These are phyloP conservation scores for Malurus alboscapulatus DNA, from an alignment of 2,113 vertebrate genomes.

Conservation along the genomic window DNA sequence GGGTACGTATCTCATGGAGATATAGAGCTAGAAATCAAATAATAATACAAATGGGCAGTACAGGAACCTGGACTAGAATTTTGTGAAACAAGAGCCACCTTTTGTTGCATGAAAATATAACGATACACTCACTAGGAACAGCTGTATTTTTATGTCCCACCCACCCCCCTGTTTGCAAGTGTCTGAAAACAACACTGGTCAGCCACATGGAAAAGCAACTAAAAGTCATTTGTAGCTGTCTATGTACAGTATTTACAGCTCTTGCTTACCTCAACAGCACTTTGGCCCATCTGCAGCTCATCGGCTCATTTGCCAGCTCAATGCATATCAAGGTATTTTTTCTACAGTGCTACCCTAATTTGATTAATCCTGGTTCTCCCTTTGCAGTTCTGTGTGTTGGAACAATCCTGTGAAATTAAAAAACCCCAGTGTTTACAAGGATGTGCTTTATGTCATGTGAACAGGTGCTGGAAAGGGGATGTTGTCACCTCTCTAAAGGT, in stretches of 20 bases:
- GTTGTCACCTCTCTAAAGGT: background rate
- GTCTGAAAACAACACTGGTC: slow-evolving; percentile 60
- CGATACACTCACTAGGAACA: slow-evolving; percentile 30
- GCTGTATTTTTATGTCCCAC: background rate
- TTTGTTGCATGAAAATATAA: slow-evolving; percentile 35
- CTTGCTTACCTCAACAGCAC: slow-evolving; percentile 6
- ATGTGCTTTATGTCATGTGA: background rate
- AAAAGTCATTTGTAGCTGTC: slow-evolving; percentile 21
- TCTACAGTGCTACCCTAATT: background rate
- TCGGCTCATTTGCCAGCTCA: background rate
- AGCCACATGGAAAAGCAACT: slow-evolving; percentile 66
- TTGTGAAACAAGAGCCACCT: slow-evolving; percentile 13
- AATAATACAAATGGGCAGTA: slow-evolving; percentile 74
- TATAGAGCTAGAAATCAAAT: slow-evolving; percentile 69
- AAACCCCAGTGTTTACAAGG: background rate
- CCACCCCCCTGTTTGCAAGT: background rate
- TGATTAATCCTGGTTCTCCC: background rate
- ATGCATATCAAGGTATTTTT: background rate
- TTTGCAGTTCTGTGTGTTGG: background rate
- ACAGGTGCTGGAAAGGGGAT: background rate
- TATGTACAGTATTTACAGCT: slow-evolving; percentile 80
- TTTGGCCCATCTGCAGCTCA: background rate
- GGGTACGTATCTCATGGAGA: slow-evolving; percentile 92
- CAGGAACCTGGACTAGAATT: slow-evolving; percentile 50
- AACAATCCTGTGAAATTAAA: background rate